Conservation (phyloP, 2,888 invertebrate genomes). For the Ferdinandea cuprea region DNA sequence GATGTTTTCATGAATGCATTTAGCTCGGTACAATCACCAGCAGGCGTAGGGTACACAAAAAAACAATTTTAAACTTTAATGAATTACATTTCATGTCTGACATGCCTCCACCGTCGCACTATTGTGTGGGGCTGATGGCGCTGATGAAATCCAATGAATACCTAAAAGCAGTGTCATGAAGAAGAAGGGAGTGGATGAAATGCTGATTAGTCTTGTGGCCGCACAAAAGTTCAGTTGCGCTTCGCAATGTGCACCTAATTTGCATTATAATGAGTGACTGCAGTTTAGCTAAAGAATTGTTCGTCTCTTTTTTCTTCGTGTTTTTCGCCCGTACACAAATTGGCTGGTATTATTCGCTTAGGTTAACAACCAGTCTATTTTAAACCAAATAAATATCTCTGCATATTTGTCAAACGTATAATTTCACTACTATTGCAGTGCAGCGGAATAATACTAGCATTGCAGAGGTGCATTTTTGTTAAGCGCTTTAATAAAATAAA, state of each 20-base stretch:
- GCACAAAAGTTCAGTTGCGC: conserved; percentile 62
- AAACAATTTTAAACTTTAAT: conserved; percentile 31
- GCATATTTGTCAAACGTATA: neutral
- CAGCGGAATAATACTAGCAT: conserved; percentile 22
- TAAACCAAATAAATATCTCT: conserved; percentile 7
- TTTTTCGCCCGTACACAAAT: conserved; percentile 38
- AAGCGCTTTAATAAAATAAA: too few relatives aligned
- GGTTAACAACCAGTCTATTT: neutral
- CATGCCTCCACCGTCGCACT: conserved; percentile 4
- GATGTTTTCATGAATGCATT: too few relatives aligned
- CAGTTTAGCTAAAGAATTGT: conserved; percentile 42
- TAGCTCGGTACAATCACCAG: neutral
- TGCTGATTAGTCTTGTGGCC: conserved; percentile 44
- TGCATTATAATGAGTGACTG: conserved; percentile 64
- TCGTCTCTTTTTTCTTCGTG: conserved; percentile 7
- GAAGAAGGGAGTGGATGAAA: conserved; percentile 1
- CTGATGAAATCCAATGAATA: conserved; percentile 41
- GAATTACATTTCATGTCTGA: conserved; percentile 35
- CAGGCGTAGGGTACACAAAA: neutral
- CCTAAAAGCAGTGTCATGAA: conserved; percentile 19
- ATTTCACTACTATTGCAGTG: conserved; percentile 35
- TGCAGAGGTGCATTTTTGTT: conserved; percentile 10
- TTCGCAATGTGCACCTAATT: conserved; percentile 60
- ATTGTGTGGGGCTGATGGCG: neutral
- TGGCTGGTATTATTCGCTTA: conserved; percentile 4